phyloP scores from a whole-genome alignment of 1,140 invertebrate species.

The Whitmania pigra region DNA sequence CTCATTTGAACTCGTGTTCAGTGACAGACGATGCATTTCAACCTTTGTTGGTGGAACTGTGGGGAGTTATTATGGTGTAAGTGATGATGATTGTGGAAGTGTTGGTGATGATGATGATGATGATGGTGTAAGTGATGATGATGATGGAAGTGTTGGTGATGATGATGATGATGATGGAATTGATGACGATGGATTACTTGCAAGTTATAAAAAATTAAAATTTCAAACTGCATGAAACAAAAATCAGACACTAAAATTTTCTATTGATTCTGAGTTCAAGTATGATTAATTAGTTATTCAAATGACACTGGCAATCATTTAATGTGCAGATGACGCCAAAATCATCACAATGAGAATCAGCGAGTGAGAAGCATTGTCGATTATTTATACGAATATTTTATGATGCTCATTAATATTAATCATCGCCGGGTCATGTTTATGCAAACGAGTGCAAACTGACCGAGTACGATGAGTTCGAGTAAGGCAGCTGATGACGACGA shows the following conservation, averaged over 20 bases:
- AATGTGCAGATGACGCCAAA: too few relatives aligned
- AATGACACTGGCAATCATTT: too few relatives aligned
- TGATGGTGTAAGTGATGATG: neutral
- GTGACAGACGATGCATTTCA: neutral
- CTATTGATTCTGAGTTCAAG: too few relatives aligned
- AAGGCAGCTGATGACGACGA: neutral
- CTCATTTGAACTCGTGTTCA: neutral
- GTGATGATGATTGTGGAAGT: neutral
- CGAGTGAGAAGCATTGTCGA: too few relatives aligned
- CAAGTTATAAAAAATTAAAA: neutral
- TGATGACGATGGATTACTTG: neutral
- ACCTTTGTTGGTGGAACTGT: neutral
- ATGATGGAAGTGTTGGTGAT: neutral
- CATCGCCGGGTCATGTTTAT: neutral
- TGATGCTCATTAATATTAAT: too few relatives aligned
- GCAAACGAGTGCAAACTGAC: neutral
- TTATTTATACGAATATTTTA: too few relatives aligned
- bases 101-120: neutral
- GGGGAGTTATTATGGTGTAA: neutral
- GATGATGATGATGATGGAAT: neutral
- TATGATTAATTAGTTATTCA: too few relatives aligned
- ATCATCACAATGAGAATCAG: too few relatives aligned
- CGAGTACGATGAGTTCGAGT: constrained; percentile 1
- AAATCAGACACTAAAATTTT: too few relatives aligned
- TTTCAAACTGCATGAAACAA: too few relatives aligned